These are phyloP conservation scores for Eupithecia vulgata DNA, from an alignment of 2,888 invertebrate species.

Conservation along the genomic window DNA sequence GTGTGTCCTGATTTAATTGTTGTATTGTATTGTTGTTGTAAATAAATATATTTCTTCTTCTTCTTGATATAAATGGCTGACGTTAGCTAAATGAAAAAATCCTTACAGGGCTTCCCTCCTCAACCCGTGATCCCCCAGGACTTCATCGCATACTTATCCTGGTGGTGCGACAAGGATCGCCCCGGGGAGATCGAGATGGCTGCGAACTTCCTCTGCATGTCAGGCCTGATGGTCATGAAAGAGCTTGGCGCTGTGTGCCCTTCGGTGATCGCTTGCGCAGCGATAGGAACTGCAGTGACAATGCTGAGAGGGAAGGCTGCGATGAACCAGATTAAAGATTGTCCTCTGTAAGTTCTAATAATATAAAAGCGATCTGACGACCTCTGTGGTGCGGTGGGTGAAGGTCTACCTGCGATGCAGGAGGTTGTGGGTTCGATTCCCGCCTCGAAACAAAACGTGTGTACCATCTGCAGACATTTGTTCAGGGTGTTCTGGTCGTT, in stretches of 20 bases:
- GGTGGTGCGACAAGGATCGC: constrained; percentile 59
- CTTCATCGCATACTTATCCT: constrained; percentile 65
- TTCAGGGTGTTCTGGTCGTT: too few species aligned
- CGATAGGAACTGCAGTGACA: constrained; percentile 62
- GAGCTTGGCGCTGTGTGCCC: constrained; percentile 59
- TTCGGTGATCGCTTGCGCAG: constrained; percentile 66
- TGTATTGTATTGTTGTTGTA: too few species aligned
- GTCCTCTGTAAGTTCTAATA: constrained; percentile 58
- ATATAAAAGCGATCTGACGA: too few species aligned
- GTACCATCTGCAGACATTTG: too few species aligned
- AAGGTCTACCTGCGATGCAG: too few species aligned
- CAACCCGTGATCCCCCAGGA: constrained; percentile 70
- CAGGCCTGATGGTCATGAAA: constrained; percentile 63
- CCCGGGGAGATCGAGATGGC: constrained; percentile 64
- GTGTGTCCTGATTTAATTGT: too few species aligned
- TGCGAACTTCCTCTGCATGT: constrained; percentile 68
- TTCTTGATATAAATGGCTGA: background rate
- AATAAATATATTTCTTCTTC: too few species aligned
- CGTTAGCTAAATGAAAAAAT: background rate
- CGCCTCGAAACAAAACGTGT: too few species aligned
- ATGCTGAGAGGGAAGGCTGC: constrained; percentile 55
- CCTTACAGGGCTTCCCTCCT: constrained; percentile 61
- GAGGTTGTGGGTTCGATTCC: too few species aligned
- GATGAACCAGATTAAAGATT: constrained; percentile 49
- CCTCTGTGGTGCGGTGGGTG: too few species aligned